Conservation (phyloP, 2,888 invertebrate genomes). For the Drosophila tanythrix region DNA sequence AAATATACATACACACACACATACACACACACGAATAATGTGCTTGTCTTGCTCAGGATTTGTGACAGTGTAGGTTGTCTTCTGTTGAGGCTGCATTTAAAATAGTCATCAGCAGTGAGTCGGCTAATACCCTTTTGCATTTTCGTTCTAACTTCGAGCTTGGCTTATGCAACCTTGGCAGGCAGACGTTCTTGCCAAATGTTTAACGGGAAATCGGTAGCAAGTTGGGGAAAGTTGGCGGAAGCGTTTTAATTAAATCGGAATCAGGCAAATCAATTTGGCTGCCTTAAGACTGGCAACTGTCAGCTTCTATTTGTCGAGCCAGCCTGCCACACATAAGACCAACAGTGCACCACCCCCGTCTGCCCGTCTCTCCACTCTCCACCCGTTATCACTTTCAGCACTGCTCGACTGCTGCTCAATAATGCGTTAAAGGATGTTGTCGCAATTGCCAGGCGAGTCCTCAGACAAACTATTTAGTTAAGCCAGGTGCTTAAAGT, state of each 20-base stretch:
- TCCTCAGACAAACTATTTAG: slow-evolving; percentile 46
- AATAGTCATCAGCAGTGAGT: background rate
- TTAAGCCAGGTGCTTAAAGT: slow-evolving; percentile 41
- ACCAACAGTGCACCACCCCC: background rate
- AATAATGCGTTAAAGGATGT: slow-evolving; percentile 69
- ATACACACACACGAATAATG: background rate
- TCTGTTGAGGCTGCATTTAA: slow-evolving; percentile 11
- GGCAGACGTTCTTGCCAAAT: background rate
- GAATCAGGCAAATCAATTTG: slow-evolving; percentile 61
- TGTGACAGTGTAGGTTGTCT: slow-evolving; percentile 11
- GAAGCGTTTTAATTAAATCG: slow-evolving; percentile 68
- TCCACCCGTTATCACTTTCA: slow-evolving; percentile 1
- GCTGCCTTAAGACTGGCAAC: slow-evolving; percentile 19
- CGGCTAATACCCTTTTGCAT: background rate
- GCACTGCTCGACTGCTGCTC: slow-evolving; percentile 47
- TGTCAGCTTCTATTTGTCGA: slow-evolving; percentile 45
- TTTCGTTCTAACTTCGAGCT: background rate
- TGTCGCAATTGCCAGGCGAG: slow-evolving; percentile 20
- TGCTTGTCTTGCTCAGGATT: slow-evolving; percentile 4
- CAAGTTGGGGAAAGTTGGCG: slow-evolving; percentile 30
- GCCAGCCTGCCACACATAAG: slow-evolving; percentile 7
- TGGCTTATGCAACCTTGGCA: slow-evolving; percentile 24
- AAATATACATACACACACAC: background rate
- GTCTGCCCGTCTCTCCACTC: background rate
- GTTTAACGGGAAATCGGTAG: slow-evolving; percentile 16